A percentile compares a stretch with the other conserved stretches of the same genome.
Conservation (phyloP, 2,888 invertebrate species). For the Drosophila recens region DNA sequence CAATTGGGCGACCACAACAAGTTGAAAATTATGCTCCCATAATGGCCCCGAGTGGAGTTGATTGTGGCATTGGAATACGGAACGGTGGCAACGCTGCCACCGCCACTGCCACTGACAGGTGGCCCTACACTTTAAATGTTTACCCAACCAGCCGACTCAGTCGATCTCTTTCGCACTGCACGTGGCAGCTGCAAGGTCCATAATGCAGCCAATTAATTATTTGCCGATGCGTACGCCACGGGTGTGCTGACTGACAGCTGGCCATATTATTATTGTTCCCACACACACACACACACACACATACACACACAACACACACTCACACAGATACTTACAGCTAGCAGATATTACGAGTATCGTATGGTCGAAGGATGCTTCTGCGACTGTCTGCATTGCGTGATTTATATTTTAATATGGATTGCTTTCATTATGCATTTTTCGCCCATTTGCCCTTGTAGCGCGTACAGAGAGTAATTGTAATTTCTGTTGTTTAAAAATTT, state of each 20-base stretch:
- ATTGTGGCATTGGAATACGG: neutral
- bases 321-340: neutral
- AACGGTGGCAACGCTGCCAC: neutral
- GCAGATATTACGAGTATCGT: constrained; percentile 16
- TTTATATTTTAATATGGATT: constrained; percentile 76
- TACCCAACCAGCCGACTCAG: constrained; percentile 19
- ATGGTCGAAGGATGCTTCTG: constrained; percentile 23
- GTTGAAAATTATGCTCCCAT: constrained; percentile 72
- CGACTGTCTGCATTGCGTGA: constrained; percentile 60
- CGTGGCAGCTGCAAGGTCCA: constrained; percentile 23
- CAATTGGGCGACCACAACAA: constrained; percentile 76
- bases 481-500: constrained; percentile 79
- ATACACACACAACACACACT: neutral
- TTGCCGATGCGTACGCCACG: constrained; percentile 47
- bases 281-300: constrained; percentile 13
- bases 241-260: constrained; percentile 73
- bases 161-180: neutral
- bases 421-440: constrained; percentile 80
- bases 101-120: constrained; percentile 55
- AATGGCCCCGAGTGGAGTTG: constrained; percentile 30
- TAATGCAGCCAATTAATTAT: constrained; percentile 78
- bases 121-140: constrained; percentile 50
- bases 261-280: constrained; percentile 68
- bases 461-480: constrained; percentile 69
- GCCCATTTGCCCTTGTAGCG: constrained; percentile 36